phyloP scores from a whole-genome alignment of 2,797 vertebrate genomes.

The Lithobates sylvaticus region DNA sequence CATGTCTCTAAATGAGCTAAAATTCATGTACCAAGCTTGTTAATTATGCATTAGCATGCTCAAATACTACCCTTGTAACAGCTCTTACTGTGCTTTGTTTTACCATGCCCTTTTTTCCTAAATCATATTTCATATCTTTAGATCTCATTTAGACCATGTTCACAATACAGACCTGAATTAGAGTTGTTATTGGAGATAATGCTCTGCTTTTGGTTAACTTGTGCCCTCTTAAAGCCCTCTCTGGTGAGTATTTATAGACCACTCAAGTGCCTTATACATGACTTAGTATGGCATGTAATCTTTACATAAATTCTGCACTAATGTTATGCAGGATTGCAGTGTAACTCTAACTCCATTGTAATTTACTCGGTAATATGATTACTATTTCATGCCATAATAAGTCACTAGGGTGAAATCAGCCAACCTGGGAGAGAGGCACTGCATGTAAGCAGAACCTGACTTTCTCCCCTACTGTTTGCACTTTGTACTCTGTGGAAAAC shows the following conservation, averaged over 20 bases:
- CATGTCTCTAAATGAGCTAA: not conserved
- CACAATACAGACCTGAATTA: constrained; percentile 4
- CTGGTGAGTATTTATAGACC: constrained; percentile 53
- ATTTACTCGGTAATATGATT: constrained; percentile 55
- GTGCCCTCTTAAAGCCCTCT: constrained; percentile 35
- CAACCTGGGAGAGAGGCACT: not conserved
- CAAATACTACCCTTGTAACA: not conserved
- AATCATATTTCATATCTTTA: constrained; percentile 9
- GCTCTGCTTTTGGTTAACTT: constrained; percentile 52
- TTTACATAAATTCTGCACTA: constrained; percentile 48
- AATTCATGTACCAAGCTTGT: not conserved
- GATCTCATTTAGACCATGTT: not conserved
- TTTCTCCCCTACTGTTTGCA: constrained; percentile 22
- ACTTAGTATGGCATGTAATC: constrained; percentile 47
- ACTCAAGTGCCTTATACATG: constrained; percentile 41
- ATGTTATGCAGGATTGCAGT: constrained; percentile 44
- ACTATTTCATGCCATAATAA: constrained; percentile 49
- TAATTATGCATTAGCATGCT: not conserved
- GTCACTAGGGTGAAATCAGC: constrained; percentile 51
- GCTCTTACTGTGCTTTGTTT: not conserved
- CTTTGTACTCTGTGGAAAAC: constrained; percentile 14
- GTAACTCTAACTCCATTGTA: constrained; percentile 44
- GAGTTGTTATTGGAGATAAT: constrained; percentile 42
- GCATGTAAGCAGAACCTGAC: constrained; percentile 28
- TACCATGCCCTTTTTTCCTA: not conserved